phyloP scores from a whole-genome alignment of 2,888 invertebrate genomes.

The Hyppa rectilinea region DNA sequence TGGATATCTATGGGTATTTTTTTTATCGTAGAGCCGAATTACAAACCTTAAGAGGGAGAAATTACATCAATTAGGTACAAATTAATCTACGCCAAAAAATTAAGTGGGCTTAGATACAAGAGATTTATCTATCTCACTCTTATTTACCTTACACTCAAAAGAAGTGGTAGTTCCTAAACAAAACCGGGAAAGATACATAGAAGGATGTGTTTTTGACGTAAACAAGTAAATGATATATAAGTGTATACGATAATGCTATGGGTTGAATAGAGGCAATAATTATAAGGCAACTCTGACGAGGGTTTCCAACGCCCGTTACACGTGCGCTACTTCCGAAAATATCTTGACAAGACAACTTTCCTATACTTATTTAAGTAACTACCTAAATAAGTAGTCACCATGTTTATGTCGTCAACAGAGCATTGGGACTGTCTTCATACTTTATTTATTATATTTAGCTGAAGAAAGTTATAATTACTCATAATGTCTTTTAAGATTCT shows the following conservation, averaged over 20 bases:
- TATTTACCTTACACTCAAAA: slow-evolving; percentile 12
- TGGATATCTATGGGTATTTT: neutral
- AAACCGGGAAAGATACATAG: slow-evolving; percentile 8
- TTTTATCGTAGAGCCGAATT: neutral
- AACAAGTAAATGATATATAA: slow-evolving; percentile 25
- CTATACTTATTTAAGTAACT: slow-evolving; percentile 23
- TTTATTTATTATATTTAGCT: slow-evolving; percentile 32
- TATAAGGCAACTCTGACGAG: slow-evolving; percentile 81
- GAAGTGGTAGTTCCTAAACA: neutral
- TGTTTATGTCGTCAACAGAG: slow-evolving; percentile 46
- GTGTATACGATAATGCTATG: slow-evolving; percentile 18
- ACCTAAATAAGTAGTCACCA: slow-evolving; percentile 40
- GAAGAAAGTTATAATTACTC: slow-evolving; percentile 31
- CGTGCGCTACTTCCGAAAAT: slow-evolving; percentile 74
- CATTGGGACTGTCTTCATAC: slow-evolving; percentile 9
- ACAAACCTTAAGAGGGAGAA: neutral
- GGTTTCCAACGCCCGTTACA: slow-evolving; percentile 81
- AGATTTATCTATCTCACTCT: neutral
- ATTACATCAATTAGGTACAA: too few relatives aligned
- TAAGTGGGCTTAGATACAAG: neutral
- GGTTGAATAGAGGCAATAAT: slow-evolving; percentile 70
- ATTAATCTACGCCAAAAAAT: too few relatives aligned
- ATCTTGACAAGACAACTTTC: slow-evolving; percentile 62
- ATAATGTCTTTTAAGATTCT: neutral
- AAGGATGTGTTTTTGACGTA: slow-evolving; percentile 28